phyloP scores from a whole-genome alignment of 2,797 vertebrate species.

The Acrossocheilus wenchowensis region DNA sequence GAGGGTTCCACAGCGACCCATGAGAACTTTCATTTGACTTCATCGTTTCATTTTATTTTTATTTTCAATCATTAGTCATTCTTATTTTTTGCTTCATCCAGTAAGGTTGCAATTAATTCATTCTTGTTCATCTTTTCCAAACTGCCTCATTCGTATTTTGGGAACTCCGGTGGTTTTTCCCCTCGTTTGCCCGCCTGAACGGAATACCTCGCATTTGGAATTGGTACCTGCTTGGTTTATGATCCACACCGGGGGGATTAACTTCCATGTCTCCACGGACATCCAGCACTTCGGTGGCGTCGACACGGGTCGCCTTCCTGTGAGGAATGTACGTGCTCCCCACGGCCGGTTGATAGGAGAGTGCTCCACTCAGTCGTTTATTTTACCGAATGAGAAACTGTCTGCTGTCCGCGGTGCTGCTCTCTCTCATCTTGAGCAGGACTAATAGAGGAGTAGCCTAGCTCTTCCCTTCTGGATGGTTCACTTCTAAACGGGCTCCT shows the following conservation, averaged over 20 bases:
- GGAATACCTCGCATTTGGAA: slow-evolving; percentile 69
- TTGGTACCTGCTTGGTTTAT: slow-evolving; percentile 66
- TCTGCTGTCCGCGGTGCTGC: slow-evolving; percentile 53
- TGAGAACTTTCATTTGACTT: slow-evolving; percentile 78
- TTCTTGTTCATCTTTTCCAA: slow-evolving; percentile 60
- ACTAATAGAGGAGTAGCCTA: slow-evolving; percentile 57
- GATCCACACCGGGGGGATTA: slow-evolving; percentile 60
- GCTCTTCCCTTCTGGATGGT: slow-evolving; percentile 71
- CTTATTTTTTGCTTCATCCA: slow-evolving; percentile 66
- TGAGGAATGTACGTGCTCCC: slow-evolving; percentile 72
- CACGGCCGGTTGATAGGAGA: slow-evolving; percentile 63
- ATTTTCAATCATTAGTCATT: slow-evolving; percentile 47
- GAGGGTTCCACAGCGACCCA: slow-evolving; percentile 64
- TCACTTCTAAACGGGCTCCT: slow-evolving; percentile 58
- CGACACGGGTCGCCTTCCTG: slow-evolving; percentile 59
- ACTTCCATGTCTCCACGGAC: slow-evolving; percentile 55
- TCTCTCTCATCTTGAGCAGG: slow-evolving; percentile 45
- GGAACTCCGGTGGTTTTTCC: slow-evolving; percentile 59
- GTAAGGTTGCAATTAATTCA: slow-evolving; percentile 64
- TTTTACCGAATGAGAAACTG: slow-evolving; percentile 67
- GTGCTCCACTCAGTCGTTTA: slow-evolving; percentile 62
- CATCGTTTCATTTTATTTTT: slow-evolving; percentile 66
- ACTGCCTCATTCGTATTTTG: slow-evolving; percentile 61
- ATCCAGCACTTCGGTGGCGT: slow-evolving; percentile 56
- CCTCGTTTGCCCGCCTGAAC: slow-evolving; percentile 66